phyloP scores from a whole-genome alignment of 2,113 vertebrate genomes.

The Columbina picui region DNA sequence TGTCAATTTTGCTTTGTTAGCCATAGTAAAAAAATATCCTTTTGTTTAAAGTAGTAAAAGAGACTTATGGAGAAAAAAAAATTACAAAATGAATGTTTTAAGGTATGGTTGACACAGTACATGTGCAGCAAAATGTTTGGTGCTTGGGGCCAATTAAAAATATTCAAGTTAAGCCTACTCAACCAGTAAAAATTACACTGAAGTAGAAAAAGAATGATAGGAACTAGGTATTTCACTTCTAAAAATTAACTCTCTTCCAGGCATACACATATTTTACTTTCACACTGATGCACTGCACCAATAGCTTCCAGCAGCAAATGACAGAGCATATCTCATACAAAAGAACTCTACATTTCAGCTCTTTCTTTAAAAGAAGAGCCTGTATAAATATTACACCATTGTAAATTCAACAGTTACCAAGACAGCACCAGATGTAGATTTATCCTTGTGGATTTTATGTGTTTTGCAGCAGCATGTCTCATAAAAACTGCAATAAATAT shows the following conservation, averaged over 20 bases:
- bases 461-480: conserved; percentile 38
- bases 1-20: background rate
- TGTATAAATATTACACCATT: conserved; percentile 24
- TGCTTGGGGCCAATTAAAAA: background rate
- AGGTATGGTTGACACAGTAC: background rate
- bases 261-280: background rate
- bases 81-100: background rate
- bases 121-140: background rate
- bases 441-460: conserved; percentile 68
- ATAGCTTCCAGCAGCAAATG: conserved; percentile 34
- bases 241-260: conserved; percentile 25
- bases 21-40: background rate
- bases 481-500: conserved; percentile 73
- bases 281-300: background rate
- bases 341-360: conserved; percentile 27
- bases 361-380: conserved; percentile 54
- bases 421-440: conserved; percentile 58
- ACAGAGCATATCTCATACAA: conserved; percentile 7
- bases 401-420: conserved; percentile 64
- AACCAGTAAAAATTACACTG: background rate
- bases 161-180: background rate
- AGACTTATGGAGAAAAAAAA: background rate
- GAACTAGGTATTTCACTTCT: background rate
- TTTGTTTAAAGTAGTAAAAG: background rate
- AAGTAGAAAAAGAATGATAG: conserved; percentile 7